phyloP scores from a whole-genome alignment of 1,140 invertebrate species.

The Eumeta japonica region DNA sequence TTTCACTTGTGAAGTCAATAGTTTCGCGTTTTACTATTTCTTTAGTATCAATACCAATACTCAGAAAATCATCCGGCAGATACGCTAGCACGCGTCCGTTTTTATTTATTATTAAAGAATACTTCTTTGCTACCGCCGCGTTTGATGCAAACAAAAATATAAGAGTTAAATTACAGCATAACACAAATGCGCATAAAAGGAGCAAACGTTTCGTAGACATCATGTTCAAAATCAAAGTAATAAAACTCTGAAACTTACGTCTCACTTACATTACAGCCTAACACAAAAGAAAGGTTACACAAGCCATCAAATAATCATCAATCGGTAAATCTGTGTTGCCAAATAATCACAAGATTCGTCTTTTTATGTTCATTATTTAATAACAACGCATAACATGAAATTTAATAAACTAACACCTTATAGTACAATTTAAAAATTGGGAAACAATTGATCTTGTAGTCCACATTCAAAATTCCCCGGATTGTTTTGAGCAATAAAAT shows the following conservation, averaged over 20 bases:
- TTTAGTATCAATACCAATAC: conserved; percentile 47
- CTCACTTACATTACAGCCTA: conserved; percentile 1
- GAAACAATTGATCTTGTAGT: too few species aligned
- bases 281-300: too few species aligned
- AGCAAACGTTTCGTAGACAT: conserved; percentile 40
- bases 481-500: too few species aligned
- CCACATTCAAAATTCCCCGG: too few species aligned
- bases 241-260: too few species aligned
- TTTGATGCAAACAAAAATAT: conserved; percentile 37
- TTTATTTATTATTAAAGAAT: conserved; percentile 34
- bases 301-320: too few species aligned
- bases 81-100: conserved; percentile 22
- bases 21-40: conserved; percentile 36
- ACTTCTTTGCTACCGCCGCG: conserved; percentile 30
- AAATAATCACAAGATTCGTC: too few species aligned
- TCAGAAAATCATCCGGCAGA: conserved; percentile 40
- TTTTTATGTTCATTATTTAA: too few species aligned
- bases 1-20: conserved; percentile 37
- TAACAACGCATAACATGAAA: too few species aligned
- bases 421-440: too few species aligned
- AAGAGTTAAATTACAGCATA: conserved; percentile 33
- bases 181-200: conserved; percentile 28
- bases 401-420: too few species aligned
- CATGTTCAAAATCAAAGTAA: conserved; percentile 27
- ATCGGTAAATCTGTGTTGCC: too few species aligned